A percentile compares a stretch with the other conserved stretches of the same genome.
These are phyloP conservation scores for Empis stercorea DNA, from an alignment of 2,888 invertebrate genomes.

Conservation along the genomic window DNA sequence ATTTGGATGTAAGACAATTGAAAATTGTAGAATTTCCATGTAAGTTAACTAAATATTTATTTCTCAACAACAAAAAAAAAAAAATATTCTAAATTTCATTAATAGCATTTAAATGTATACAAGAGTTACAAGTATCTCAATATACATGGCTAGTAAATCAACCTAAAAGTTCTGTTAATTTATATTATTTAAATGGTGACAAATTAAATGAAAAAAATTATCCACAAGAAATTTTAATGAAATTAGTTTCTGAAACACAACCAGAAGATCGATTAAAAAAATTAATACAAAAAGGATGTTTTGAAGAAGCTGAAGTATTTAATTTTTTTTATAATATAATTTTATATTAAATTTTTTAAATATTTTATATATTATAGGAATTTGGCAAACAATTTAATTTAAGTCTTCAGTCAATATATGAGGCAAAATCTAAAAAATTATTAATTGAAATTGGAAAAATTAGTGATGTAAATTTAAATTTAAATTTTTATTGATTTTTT, in stretches of 20 bases:
- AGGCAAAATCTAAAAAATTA: constrained; percentile 29
- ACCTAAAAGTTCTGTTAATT: constrained; percentile 30
- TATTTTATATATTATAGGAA: constrained; percentile 17
- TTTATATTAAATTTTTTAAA: neutral
- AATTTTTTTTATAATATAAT: neutral
- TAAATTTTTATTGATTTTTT: neutral
- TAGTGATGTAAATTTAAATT: constrained; percentile 16
- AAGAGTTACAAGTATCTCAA: constrained; percentile 25
- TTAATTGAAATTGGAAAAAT: constrained; percentile 22
- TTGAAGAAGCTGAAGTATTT: constrained; percentile 33
- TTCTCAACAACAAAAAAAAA: too few species aligned
- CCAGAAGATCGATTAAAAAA: constrained; percentile 33
- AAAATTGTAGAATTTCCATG: constrained; percentile 33
- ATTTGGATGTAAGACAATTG: constrained; percentile 17
- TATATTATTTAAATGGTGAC: constrained; percentile 29
- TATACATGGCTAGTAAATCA: constrained; percentile 32
- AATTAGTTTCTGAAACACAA: constrained; percentile 31
- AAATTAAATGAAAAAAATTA: constrained; percentile 15
- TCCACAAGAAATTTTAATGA: constrained; percentile 30
- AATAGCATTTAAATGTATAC: constrained; percentile 27
- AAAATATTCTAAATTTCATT: constrained; percentile 3
- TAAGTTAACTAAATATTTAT: constrained; percentile 15
- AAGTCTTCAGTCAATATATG: constrained; percentile 31
- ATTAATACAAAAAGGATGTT: constrained; percentile 30
- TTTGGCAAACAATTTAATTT: constrained; percentile 32